Conservation (phyloP, 2,888 invertebrate genomes). For the Nomada goodeniana region DNA sequence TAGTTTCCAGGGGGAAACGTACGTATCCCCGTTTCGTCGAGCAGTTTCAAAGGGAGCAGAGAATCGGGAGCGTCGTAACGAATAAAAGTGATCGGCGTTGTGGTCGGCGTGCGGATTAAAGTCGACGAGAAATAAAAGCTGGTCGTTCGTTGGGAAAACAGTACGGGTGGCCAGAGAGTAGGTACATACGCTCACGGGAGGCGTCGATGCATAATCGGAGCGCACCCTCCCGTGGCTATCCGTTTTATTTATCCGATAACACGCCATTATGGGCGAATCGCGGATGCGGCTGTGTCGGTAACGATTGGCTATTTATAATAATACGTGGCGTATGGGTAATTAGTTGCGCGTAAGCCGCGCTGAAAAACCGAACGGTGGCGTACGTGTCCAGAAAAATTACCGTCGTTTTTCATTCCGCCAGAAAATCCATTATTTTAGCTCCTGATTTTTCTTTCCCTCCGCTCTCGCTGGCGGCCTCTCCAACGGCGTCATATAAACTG, state of each 20-base stretch:
- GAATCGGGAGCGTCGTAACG: slow-evolving; percentile 35
- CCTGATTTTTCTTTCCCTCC: slow-evolving; percentile 30
- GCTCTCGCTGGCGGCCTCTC: background rate
- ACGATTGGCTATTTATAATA: slow-evolving; percentile 84
- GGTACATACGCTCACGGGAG: slow-evolving; percentile 68
- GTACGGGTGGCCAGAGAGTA: slow-evolving; percentile 58
- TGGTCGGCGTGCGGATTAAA: slow-evolving; percentile 47
- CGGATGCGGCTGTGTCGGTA: slow-evolving; percentile 82
- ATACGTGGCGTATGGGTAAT: slow-evolving; percentile 83
- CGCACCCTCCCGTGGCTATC: slow-evolving; percentile 81
- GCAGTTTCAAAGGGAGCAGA: slow-evolving; percentile 1
- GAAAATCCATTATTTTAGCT: slow-evolving; percentile 65
- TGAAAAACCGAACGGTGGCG: slow-evolving; percentile 75
- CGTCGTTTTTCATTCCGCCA: slow-evolving; percentile 69
- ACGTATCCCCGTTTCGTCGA: slow-evolving; percentile 10
- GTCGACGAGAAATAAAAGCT: slow-evolving; percentile 57
- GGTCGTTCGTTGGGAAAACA: slow-evolving; percentile 59
- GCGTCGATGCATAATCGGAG: slow-evolving; percentile 83
- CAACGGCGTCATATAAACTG: slow-evolving; percentile 2
- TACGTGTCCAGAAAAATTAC: slow-evolving; percentile 70
- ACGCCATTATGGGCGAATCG: slow-evolving; percentile 83
- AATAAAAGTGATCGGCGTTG: slow-evolving; percentile 45
- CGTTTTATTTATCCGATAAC: slow-evolving; percentile 84
- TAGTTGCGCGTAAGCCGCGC: slow-evolving; percentile 81
- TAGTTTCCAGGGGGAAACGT: too few species aligned